Evolutionary conservation across 2,888 invertebrate genomes (phyloP), one percentile per base, ranked within the genome.

Genomic region (Heteromurus nitidus): DNA sequence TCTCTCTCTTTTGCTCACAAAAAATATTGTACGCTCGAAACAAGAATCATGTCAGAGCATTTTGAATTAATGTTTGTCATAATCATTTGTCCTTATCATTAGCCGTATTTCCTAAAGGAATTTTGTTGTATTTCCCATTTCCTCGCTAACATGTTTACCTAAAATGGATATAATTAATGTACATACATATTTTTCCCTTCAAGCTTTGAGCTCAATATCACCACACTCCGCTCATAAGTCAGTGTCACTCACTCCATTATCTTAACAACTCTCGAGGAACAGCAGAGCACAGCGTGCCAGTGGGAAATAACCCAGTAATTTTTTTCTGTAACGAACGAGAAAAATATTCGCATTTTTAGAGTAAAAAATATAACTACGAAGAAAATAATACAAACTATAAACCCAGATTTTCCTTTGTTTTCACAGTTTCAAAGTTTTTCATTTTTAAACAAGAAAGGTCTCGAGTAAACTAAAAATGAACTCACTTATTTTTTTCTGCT

Each of bases 271-370:
- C n/a, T n/a, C n/a, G 2, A 68, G 65, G 24, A 65, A 58, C 64
- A 60, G n/a, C n/a, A n/a, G n/a, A n/a, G n/a, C n/a, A n/a, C n/a
- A 76, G 69, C 69, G 47, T 76, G 76, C 68, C 69, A 60, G 47
- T 60, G 76, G 68, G 76, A 76, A 76, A 76, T 68, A 74, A 74
- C 74, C 74, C 36, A 73, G 72, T 74, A 74, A 31, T 74, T 64
- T 50, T 74, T 74, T n/a, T n/a, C n/a, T 64, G 50, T 53, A 65
- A 74, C 64, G 64, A 50, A 74, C 64, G 64, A 64, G 64, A 74
- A 74, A 53, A 36, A 64, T 26, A 20, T 44, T 62, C 26, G 24
- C 36, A 24, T 26, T 70, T 70, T 47, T 67, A 67, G 47, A 24
- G n/a, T 30, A 18, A 26, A 11, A 68, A 20, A 18, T 31, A 18